Evolutionary conservation across 2,888 invertebrate species (phyloP).

Genomic region (Synergus gifuensis): DNA sequence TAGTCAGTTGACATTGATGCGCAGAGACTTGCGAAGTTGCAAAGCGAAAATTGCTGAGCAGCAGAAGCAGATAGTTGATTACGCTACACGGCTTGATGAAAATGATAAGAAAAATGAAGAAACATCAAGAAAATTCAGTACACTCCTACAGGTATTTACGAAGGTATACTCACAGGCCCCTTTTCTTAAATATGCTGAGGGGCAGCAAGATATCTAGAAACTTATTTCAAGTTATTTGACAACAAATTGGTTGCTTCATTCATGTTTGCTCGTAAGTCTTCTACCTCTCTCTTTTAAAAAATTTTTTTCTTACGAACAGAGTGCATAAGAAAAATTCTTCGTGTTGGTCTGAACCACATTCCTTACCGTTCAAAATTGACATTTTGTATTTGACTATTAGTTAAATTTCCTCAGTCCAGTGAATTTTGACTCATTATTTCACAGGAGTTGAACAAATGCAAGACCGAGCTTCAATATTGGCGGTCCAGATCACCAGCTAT

Average conservation of each 20-base stretch:
- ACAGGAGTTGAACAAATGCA: conserved; percentile 93
- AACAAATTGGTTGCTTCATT: no score
- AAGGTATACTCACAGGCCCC: conserved; percentile 65
- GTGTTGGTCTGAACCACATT: no score
- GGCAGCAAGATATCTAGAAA: not conserved
- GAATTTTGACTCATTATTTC: conserved; percentile 48
- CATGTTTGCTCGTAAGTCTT: no score
- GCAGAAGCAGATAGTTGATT: conserved; percentile 90
- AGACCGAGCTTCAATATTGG: conserved; percentile 95
- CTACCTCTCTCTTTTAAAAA: no score
- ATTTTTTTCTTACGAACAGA: no score
- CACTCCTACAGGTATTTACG: conserved; percentile 85
- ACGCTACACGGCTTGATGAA: conserved; percentile 91
- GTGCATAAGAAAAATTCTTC: no score
- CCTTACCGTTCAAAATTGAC: no score
- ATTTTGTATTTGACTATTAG: no score
- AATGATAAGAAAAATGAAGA: conserved; percentile 95
- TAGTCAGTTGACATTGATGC: conserved; percentile 88
- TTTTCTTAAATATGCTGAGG: not conserved
- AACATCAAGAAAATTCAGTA: conserved; percentile 92
- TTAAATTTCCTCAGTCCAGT: not conserved
- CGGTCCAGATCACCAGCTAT: conserved; percentile 91
- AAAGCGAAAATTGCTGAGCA: conserved; percentile 91
- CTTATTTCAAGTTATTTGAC: no score
- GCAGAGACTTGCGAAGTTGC: conserved; percentile 88